Conservation (phyloP, 2,888 invertebrate species). For the Norana najaformis region DNA sequence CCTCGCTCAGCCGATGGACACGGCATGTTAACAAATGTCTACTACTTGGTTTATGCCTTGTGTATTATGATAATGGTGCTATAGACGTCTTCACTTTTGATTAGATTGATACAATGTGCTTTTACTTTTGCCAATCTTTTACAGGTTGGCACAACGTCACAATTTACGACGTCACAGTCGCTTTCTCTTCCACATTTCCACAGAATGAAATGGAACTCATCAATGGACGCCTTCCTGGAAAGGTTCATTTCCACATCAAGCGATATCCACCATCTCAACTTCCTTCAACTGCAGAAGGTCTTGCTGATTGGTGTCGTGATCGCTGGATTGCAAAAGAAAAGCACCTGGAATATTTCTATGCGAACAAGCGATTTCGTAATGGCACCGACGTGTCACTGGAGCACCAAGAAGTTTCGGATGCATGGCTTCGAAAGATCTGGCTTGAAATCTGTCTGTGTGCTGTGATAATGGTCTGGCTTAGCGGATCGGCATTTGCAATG, state of each 20-base stretch:
- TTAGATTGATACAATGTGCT: not conserved
- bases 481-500: not conserved
- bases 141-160: slow-evolving; percentile 71
- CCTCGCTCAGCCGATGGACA: no score
- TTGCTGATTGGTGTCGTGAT: slow-evolving; percentile 57
- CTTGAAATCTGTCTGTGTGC: not conserved
- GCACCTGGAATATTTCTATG: slow-evolving; percentile 51
- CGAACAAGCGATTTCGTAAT: not conserved
- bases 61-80: not conserved
- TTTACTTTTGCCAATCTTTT: not conserved
- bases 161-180: slow-evolving; percentile 84
- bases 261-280: slow-evolving; percentile 49
- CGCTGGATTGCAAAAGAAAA: slow-evolving; percentile 62
- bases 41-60: not conserved
- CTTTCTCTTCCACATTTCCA: slow-evolving; percentile 74
- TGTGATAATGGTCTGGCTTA: not conserved
- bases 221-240: slow-evolving; percentile 73
- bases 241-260: slow-evolving; percentile 77
- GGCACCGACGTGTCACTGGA: not conserved
- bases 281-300: slow-evolving; percentile 46
- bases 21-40: no score
- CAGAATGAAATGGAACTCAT: slow-evolving; percentile 77
- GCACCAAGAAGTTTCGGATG: not conserved
- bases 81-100: not conserved
- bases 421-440: not conserved